These are phyloP conservation scores for Moxostoma hubbsi DNA, from an alignment of 2,797 vertebrate species.

Conservation along the genomic window DNA sequence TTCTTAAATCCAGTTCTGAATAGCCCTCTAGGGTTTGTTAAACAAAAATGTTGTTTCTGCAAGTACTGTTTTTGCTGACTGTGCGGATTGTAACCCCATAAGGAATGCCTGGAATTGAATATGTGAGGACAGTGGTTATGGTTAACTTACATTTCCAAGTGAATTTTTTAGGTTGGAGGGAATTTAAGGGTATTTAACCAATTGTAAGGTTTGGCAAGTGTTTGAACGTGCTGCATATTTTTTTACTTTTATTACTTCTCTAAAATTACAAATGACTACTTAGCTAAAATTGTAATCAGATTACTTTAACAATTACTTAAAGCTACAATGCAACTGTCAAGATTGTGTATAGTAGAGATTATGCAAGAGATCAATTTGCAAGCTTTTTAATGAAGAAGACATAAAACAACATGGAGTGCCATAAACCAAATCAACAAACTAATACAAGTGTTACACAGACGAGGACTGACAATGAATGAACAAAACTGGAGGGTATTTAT, in stretches of 20 bases:
- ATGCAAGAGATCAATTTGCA: too few relatives aligned
- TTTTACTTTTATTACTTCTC: background rate
- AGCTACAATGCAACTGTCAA: too few relatives aligned
- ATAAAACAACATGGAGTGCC: too few relatives aligned
- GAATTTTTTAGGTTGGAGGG: slow-evolving; percentile 21
- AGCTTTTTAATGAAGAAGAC: too few relatives aligned
- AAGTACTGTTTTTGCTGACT: background rate
- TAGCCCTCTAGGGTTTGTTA: background rate
- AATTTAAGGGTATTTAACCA: slow-evolving; percentile 1
- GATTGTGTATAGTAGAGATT: too few relatives aligned
- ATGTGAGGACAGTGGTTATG: background rate
- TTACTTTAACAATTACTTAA: too few relatives aligned
- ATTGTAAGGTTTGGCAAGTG: background rate
- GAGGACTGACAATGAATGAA: too few relatives aligned
- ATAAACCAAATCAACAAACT: too few relatives aligned
- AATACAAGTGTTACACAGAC: too few relatives aligned
- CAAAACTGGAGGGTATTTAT: too few relatives aligned
- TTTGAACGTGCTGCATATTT: slow-evolving; percentile 9
- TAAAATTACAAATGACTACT: too few relatives aligned
- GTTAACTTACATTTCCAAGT: background rate
- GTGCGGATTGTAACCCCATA: background rate
- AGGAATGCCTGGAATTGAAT: background rate
- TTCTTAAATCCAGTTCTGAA: background rate
- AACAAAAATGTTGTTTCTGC: background rate
- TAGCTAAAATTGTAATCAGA: too few relatives aligned